Conservation (phyloP, 2,888 invertebrate species). For the Malthinus seriepunctatus region DNA sequence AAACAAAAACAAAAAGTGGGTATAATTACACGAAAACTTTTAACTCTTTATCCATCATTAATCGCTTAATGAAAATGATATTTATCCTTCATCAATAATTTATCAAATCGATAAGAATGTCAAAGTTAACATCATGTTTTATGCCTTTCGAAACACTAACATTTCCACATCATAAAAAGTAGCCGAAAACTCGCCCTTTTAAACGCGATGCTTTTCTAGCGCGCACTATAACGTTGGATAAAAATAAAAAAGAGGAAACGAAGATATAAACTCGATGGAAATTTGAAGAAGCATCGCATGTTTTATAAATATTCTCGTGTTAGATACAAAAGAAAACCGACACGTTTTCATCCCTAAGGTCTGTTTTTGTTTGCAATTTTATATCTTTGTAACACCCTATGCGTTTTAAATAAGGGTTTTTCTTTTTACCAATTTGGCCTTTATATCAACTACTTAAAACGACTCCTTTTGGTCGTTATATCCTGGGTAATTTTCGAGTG, state of each 20-base stretch:
- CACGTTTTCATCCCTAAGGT: constrained; percentile 14
- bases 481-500: constrained; percentile 47
- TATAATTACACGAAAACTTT: constrained; percentile 9
- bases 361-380: constrained; percentile 16
- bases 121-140: constrained; percentile 12
- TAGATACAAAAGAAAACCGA: constrained; percentile 25
- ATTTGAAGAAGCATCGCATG: constrained; percentile 34
- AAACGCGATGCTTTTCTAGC: too few species aligned
- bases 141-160: constrained; percentile 9
- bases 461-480: constrained; percentile 19
- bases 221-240: neutral
- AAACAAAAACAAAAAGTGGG: neutral
- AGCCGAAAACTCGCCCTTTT: neutral
- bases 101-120: constrained; percentile 22
- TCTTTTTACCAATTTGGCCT: constrained; percentile 9
- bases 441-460: constrained; percentile 7
- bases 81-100: constrained; percentile 30
- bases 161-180: constrained; percentile 5
- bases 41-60: constrained; percentile 13
- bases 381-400: constrained; percentile 22
- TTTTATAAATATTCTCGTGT: constrained; percentile 30
- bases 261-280: constrained; percentile 20
- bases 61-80: constrained; percentile 32
- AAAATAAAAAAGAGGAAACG: constrained; percentile 21
- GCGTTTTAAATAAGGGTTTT: constrained; percentile 8